phyloP scores from a whole-genome alignment of 2,113 vertebrate species.

The Peromyscus polionotus region DNA sequence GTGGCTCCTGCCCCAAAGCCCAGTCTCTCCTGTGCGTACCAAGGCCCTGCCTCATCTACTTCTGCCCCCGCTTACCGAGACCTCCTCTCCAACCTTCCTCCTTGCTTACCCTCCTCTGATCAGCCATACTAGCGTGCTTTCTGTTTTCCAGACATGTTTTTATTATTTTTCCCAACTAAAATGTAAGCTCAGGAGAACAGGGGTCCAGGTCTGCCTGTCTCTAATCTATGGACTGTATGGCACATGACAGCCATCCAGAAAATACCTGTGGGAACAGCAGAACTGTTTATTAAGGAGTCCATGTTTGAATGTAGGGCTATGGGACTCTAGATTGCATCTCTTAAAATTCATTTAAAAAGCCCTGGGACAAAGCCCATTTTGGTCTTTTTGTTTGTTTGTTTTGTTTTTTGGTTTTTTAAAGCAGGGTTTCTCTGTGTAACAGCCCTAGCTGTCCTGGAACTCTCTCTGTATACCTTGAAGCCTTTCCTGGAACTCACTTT shows the following conservation, averaged over 20 bases:
- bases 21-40: not conserved
- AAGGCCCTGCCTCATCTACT: not conserved
- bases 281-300: not conserved
- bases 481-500: too few relatives aligned
- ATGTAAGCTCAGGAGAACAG: not conserved
- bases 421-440: too few relatives aligned
- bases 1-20: not conserved
- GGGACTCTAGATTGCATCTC: not conserved
- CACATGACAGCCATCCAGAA: not conserved
- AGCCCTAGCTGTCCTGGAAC: too few relatives aligned
- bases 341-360: not conserved
- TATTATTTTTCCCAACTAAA: not conserved
- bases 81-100: not conserved
- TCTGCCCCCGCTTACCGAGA: not conserved
- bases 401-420: not conserved
- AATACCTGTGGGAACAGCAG: not conserved
- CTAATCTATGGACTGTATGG: not conserved
- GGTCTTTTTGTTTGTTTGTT: too few relatives aligned
- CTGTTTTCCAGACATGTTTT: not conserved
- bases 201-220: not conserved
- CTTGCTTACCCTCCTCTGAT: not conserved
- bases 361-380: constrained; percentile 32
- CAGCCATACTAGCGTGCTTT: not conserved
- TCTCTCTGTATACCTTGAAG: too few relatives aligned
- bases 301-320: not conserved